These are phyloP conservation scores for Paralvinella palmiformis DNA, from an alignment of 1,140 invertebrate genomes.

Conservation along the genomic window DNA sequence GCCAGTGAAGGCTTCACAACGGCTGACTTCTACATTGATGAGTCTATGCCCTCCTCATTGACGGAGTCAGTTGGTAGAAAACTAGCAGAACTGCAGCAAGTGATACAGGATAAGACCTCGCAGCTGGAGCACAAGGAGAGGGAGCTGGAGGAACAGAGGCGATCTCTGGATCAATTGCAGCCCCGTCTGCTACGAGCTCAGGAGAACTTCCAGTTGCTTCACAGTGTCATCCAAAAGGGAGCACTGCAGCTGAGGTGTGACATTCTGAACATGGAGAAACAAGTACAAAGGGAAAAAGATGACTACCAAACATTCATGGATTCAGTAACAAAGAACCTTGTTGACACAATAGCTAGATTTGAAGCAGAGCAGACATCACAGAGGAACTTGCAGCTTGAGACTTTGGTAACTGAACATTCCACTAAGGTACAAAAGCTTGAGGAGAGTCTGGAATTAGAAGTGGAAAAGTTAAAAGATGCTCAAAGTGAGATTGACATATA, in stretches of 20 bases:
- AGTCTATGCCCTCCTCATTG: conserved; percentile 58
- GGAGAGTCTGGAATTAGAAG: conserved; percentile 13
- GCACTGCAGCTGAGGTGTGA: conserved; percentile 15
- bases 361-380: background rate
- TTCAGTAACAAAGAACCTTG: background rate
- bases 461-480: conserved; percentile 13
- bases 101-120: conserved; percentile 39
- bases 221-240: conserved; percentile 20
- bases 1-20: conserved; percentile 62
- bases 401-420: conserved; percentile 9
- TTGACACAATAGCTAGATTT: conserved; percentile 5
- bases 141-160: conserved; percentile 7
- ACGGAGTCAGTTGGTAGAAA: conserved; percentile 37
- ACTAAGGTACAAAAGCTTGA: background rate
- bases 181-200: conserved; percentile 8
- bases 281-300: conserved; percentile 14
- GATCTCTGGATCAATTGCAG: conserved; percentile 15
- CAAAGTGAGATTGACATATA: conserved; percentile 20
- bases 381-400: conserved; percentile 17
- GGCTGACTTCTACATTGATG: conserved; percentile 80
- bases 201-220: conserved; percentile 21
- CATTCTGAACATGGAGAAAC: conserved; percentile 8
- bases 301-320: conserved; percentile 14
- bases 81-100: conserved; percentile 33
- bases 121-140: conserved; percentile 22